phyloP scores from a whole-genome alignment of 1,140 invertebrate genomes.

The Pristionchus pacificus region DNA sequence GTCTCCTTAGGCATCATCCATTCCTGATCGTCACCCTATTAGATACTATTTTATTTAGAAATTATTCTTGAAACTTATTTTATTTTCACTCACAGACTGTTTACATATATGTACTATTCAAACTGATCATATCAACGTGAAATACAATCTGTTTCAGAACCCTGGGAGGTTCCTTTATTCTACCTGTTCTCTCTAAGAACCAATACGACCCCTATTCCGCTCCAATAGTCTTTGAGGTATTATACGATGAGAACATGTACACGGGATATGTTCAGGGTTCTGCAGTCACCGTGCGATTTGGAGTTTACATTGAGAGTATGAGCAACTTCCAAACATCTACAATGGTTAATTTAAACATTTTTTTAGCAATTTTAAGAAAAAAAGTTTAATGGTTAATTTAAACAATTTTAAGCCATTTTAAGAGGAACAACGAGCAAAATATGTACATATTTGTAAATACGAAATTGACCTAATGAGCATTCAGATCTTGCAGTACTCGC shows the following conservation, averaged over 20 bases:
- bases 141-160: slow-evolving; percentile 47
- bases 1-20: no score
- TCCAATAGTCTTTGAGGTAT: slow-evolving; percentile 42
- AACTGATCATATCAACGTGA: no score
- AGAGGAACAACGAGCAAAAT: no score
- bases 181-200: slow-evolving; percentile 53
- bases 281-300: slow-evolving; percentile 52
- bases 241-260: not conserved
- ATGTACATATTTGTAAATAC: no score
- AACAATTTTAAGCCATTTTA: no score
- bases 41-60: no score
- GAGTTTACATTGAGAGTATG: slow-evolving; percentile 57
- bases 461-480: no score
- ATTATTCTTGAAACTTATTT: no score
- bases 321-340: slow-evolving; percentile 57
- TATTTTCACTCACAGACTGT: no score
- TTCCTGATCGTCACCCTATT: no score
- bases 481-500: no score
- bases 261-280: slow-evolving; percentile 29
- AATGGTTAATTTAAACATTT: slow-evolving; percentile 39
- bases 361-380: slow-evolving; percentile 16
- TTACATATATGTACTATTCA: no score
- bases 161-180: slow-evolving; percentile 52
- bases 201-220: slow-evolving; percentile 56
- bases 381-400: slow-evolving; percentile 1